These are phyloP conservation scores for Cuniculus paca DNA, from an alignment of 2,797 vertebrate species.

Conservation along the genomic window DNA sequence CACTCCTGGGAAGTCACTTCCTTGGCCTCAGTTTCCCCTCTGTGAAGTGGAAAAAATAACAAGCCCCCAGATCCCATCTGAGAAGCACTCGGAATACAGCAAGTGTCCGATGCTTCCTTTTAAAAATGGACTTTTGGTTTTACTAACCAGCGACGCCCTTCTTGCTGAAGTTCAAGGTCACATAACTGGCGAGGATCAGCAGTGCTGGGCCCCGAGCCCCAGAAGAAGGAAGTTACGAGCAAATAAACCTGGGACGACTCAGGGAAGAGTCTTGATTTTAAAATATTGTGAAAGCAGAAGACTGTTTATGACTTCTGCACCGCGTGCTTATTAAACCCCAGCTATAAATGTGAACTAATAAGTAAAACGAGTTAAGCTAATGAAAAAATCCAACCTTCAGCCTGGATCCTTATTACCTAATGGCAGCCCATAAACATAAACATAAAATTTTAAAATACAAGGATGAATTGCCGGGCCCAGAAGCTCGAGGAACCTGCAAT, in stretches of 20 bases:
- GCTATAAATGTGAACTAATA: conserved; percentile 78
- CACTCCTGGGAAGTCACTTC: neutral
- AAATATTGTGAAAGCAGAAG: conserved; percentile 69
- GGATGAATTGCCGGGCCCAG: conserved; percentile 69
- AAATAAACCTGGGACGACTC: conserved; percentile 71
- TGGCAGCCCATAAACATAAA: conserved; percentile 80
- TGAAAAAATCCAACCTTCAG: conserved; percentile 80
- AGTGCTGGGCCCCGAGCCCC: neutral
- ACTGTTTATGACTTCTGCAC: conserved; percentile 61
- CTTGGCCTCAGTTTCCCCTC: neutral
- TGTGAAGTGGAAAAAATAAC: neutral
- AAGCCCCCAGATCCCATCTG: neutral
- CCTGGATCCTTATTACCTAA: conserved; percentile 73
- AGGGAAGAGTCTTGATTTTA: conserved; percentile 69
- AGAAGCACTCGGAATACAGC: neutral
- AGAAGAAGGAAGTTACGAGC: conserved; percentile 63
- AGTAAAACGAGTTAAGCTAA: conserved; percentile 83
- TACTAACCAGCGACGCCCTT: neutral
- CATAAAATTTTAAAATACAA: conserved; percentile 80
- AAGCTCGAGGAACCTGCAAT: conserved; percentile 2
- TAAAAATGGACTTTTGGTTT: neutral
- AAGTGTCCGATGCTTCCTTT: neutral
- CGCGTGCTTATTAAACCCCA: conserved; percentile 67
- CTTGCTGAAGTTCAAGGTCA: conserved; percentile 33
- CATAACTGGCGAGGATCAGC: neutral